Evolutionary conservation across 2,888 invertebrate genomes (phyloP).

Genomic region (Drosophila parthenogenetica): DNA sequence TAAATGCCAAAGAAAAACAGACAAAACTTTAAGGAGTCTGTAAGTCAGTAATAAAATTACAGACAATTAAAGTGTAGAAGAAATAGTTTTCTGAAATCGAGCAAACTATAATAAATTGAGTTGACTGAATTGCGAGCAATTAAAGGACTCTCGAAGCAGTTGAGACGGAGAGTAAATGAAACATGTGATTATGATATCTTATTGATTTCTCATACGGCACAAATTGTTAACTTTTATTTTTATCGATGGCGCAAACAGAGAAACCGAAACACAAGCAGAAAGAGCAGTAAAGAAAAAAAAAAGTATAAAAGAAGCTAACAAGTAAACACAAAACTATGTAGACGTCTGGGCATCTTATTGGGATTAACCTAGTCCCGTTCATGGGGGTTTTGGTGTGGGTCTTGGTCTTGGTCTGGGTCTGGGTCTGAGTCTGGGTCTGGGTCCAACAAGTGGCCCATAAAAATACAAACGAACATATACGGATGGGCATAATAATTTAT

Average conservation of each 20-base stretch:
- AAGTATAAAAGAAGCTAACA: not conserved
- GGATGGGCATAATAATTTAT: slow-evolving; percentile 67
- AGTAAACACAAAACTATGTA: slow-evolving; percentile 36
- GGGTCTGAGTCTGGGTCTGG: slow-evolving; percentile 1
- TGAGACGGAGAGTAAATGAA: not conserved
- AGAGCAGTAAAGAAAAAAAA: not conserved
- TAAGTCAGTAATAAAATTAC: not conserved
- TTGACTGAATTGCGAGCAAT: not conserved
- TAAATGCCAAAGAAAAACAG: not conserved
- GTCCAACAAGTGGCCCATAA: slow-evolving; percentile 70
- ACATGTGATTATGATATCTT: slow-evolving; percentile 16
- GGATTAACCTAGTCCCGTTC: slow-evolving; percentile 59
- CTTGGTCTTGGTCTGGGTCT: not conserved
- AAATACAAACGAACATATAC: slow-evolving; percentile 58
- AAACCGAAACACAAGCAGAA: not conserved
- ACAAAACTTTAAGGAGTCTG: not conserved
- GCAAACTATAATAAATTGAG: not conserved
- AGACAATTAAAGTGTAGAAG: not conserved
- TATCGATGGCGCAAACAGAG: slow-evolving; percentile 11
- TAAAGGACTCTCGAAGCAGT: not conserved
- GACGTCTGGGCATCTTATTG: slow-evolving; percentile 56
- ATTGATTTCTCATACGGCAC: slow-evolving; percentile 14
- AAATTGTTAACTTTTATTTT: slow-evolving; percentile 34
- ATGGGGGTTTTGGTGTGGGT: slow-evolving; percentile 2
- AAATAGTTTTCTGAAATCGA: not conserved